Evolutionary conservation across 2,113 vertebrate genomes (phyloP).

Genomic region (Haemorhous mexicanus): DNA sequence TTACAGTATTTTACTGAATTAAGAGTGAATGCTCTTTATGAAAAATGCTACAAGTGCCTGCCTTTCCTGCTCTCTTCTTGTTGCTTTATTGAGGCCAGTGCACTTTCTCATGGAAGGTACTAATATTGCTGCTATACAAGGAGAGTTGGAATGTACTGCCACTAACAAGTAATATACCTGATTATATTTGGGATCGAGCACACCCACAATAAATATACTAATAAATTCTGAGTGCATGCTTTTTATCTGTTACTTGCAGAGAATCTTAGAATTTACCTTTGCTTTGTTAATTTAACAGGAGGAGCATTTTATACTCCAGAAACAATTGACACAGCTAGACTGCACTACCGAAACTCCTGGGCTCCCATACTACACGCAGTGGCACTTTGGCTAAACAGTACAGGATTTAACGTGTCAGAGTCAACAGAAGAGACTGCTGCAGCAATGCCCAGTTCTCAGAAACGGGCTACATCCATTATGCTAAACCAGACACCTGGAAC

Average conservation of each 20-base stretch:
- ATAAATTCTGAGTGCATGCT: neutral
- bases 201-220: neutral
- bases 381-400: slow-evolving; percentile 91
- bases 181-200: neutral
- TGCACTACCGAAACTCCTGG: slow-evolving; percentile 96
- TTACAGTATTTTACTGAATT: neutral
- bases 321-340: slow-evolving; percentile 94
- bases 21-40: neutral
- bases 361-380: slow-evolving; percentile 92
- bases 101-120: neutral
- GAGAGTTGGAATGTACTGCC: neutral
- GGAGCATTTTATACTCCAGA: slow-evolving; percentile 98
- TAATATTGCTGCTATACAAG: neutral
- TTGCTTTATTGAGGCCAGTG: neutral
- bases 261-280: neutral
- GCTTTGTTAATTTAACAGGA: slow-evolving; percentile 72
- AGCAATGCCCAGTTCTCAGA: slow-evolving; percentile 66
- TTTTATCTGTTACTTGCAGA: neutral
- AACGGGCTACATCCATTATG: slow-evolving; percentile 58
- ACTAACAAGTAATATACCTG: neutral
- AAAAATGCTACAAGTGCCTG: neutral
- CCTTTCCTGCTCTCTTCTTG: neutral
- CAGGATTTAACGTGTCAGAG: slow-evolving; percentile 82
- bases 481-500: slow-evolving; percentile 74
- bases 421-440: slow-evolving; percentile 70